Base-by-base conservation (phyloP, 1,140 invertebrate genomes). In the Ericerus pela region DNA sequence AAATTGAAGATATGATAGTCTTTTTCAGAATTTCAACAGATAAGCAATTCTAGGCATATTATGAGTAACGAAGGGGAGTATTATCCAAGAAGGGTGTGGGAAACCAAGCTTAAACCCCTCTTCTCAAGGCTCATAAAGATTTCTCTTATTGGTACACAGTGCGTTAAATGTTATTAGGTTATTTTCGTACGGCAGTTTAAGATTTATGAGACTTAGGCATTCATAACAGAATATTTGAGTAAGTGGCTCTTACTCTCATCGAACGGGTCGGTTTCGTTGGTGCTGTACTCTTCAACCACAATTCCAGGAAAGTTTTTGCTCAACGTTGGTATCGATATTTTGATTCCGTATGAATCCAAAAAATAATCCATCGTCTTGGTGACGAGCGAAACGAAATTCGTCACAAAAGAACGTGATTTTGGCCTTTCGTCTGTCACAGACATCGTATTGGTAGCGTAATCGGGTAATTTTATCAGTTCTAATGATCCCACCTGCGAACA, bases 381-480 rank as follows among this genome's bases (percentile, higher is more conserved):
- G 26, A 47, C 26, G 10, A 47, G 26, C 16, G 41, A 47, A 12
- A 47, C 26, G 4, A 47, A 12, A 24, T 47, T 47, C 3, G 41
- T 24, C 16, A 24, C 22, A 24, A 24, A 47, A 8, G 16, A 22
- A 22, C 41, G 41, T 10, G 12, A 47, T 47, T 47, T 47, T 2
- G 41, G 41, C 16, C 26, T 47, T 24, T 47, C 41, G 2, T 47
- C 41, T 3, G 41, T 22, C 20, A 47, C 41, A 6, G 41, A 47
- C 41, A 47, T 47, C 8, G 26, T 47, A 24, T 24, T 47, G 3
- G 41, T 22, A 2, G 41, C 41, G 18, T 47, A 47, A 14, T 47
- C 41, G 11, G 41, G 41, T 47, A 47, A 47, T 47, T 47, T 47
- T 16, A 47, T 24, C 2, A 47, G 41, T 47, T 47, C 20, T 47